Base-by-base conservation (phyloP, 2,797 vertebrate genomes). In the Cetoscarus ocellatus region DNA sequence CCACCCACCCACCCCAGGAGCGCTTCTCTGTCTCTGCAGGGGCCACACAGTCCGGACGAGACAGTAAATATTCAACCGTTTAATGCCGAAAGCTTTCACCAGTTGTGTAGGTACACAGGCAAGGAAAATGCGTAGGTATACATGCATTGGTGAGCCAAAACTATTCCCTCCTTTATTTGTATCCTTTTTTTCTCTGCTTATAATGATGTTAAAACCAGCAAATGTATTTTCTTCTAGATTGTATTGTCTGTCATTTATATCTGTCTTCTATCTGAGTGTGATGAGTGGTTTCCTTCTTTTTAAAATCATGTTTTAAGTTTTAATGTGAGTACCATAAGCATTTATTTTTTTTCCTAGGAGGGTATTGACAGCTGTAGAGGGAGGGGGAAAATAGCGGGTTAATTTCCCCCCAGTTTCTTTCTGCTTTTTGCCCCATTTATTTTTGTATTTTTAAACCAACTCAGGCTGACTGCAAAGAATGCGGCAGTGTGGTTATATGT, bases 31-130 rank as follows among this genome's bases (percentile, higher is more conserved):
- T 90, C 90, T 92, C 97, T 97, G 96, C 97, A 98, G 96, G 97
- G 92, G 84, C 86, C 82, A 96, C 96, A 95, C 96, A 96, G 96
- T 91, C 88, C 95, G 98, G 96, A 99, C 96, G 94, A 96, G 97
- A 97, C 97, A 98, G 97, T 98, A 99, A 98, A 98, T 98, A 97
- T 96, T 95, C 98, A 96, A 95, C 96, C 96, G 95, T 96, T 97
- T 96, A 97, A 97, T 96, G 96, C 95, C 96, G 96, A 91, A 96
- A 97, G 97, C 88, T 92, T 91, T 98, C 97, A 97, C 95, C 96
- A 97, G 96, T 98, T 95, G 93, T 94, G 97, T 99, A 99, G 97
- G 96, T 98, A 97, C 93, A 94, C 93, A 94, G 92, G 91, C 87
- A 94, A 93, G 90, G 94, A 93, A 92, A 97, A 96, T 96, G 95